phyloP scores from a whole-genome alignment of 53 echinoderm and acorn worm species.

The Paracentrotus lividus region DNA sequence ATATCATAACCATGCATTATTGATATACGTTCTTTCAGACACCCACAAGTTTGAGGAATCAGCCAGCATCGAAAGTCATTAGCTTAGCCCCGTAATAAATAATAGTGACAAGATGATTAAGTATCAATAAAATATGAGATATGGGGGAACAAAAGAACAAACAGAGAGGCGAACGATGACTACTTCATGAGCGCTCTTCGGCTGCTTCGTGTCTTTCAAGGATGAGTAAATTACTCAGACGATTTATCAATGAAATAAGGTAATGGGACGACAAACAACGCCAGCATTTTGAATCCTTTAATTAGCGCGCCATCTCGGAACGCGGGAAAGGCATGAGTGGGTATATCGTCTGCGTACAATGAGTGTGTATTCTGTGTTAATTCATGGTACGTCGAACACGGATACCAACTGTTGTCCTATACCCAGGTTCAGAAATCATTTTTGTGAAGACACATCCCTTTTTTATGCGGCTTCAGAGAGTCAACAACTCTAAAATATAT shows the following conservation, averaged over 20 bases:
- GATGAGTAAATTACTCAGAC: slow-evolving; percentile 59
- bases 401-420: slow-evolving; percentile 56
- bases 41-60: slow-evolving; percentile 45
- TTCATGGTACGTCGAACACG: slow-evolving; percentile 52
- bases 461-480: slow-evolving; percentile 28
- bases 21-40: slow-evolving; percentile 52
- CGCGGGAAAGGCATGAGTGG: slow-evolving; percentile 2
- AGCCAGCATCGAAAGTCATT: slow-evolving; percentile 47
- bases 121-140: slow-evolving; percentile 61
- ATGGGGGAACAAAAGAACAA: slow-evolving; percentile 49
- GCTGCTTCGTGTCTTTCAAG: slow-evolving; percentile 65
- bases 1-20: slow-evolving; percentile 40
- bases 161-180: slow-evolving; percentile 30
- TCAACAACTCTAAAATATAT: slow-evolving; percentile 28
- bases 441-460: slow-evolving; percentile 42
- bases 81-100: slow-evolving; percentile 19
- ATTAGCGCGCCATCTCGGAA: slow-evolving; percentile 61
- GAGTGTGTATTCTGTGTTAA: slow-evolving; percentile 66
- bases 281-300: slow-evolving; percentile 54
- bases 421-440: neutral
- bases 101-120: slow-evolving; percentile 62
- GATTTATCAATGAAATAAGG: slow-evolving; percentile 67
- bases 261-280: slow-evolving; percentile 65
- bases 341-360: slow-evolving; percentile 60
- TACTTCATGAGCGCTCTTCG: slow-evolving; percentile 65